Evolutionary conservation across 2,113 vertebrate species (phyloP).

Genomic region (Syrmaticus mikado): DNA sequence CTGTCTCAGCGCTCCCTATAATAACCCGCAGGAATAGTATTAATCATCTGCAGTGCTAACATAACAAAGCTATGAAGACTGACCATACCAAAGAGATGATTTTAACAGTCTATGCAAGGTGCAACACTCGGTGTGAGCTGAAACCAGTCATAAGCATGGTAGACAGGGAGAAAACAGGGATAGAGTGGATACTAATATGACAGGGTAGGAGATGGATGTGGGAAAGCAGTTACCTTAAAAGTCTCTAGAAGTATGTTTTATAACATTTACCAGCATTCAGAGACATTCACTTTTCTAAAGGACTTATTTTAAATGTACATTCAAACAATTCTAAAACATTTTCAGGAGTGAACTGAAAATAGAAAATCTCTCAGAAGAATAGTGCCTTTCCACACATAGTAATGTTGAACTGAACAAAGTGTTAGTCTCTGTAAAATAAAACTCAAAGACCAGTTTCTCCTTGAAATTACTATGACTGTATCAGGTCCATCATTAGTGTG

Average conservation of each 20-base stretch:
- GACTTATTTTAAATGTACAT: slow-evolving; percentile 24
- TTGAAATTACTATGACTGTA: background rate
- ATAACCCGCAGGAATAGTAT: background rate
- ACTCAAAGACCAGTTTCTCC: background rate
- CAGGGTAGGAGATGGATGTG: background rate
- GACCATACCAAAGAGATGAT: background rate
- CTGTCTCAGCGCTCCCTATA: background rate
- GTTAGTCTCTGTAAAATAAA: background rate
- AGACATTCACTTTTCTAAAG: slow-evolving; percentile 39
- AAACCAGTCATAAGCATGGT: background rate
- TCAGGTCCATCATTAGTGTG: background rate
- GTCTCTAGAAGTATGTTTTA: background rate
- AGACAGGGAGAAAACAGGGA: background rate
- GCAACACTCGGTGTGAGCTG: background rate
- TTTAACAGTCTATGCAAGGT: background rate
- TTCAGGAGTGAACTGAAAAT: slow-evolving; percentile 4
- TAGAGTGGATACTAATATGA: background rate
- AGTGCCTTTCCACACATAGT: background rate
- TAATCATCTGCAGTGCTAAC: background rate
- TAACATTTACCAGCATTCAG: background rate
- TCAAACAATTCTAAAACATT: background rate
- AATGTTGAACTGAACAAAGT: background rate
- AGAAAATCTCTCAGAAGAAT: background rate
- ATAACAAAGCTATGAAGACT: background rate
- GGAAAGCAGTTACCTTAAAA: background rate